These are phyloP conservation scores for Mastomys coucha DNA, from an alignment of 2,113 vertebrate species.

Conservation along the genomic window DNA sequence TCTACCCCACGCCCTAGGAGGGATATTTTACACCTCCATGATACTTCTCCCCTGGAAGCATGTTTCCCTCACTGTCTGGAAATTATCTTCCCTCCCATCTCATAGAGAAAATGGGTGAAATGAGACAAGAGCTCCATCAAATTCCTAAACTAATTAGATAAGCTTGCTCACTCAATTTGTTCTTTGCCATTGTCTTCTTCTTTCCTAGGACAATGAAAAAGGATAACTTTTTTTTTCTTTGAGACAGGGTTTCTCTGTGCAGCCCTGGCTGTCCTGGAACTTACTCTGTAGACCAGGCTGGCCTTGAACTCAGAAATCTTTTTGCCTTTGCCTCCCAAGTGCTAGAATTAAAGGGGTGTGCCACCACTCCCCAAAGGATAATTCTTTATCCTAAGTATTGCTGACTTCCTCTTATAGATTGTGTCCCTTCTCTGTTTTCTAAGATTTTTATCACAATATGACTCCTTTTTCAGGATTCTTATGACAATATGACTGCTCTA, in stretches of 20 bases:
- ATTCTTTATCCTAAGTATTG: background rate
- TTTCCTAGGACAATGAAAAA: background rate
- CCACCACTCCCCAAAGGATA: too few species aligned
- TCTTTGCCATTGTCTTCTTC: background rate
- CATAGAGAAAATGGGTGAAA: background rate
- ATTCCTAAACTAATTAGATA: background rate
- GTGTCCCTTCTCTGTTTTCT: background rate
- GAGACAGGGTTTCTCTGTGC: too few species aligned
- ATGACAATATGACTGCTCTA: too few species aligned
- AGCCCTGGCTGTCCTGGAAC: too few species aligned
- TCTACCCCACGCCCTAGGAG: background rate
- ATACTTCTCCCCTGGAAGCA: background rate
- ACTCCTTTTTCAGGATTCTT: background rate
- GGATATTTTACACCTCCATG: background rate
- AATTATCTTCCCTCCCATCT: background rate
- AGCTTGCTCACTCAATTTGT: background rate
- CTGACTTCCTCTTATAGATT: background rate
- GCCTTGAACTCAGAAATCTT: too few species aligned
- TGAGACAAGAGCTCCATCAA: background rate
- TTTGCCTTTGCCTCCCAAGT: too few species aligned
- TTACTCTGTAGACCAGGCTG: too few species aligned
- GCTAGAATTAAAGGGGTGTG: too few species aligned
- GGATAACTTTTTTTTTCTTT: background rate
- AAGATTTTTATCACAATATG: background rate
- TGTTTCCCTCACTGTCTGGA: background rate